A percentile compares a stretch with the other conserved stretches of the same genome.
phyloP scores from a whole-genome alignment of 2,888 invertebrate genomes.

The Antheraea yamamai region DNA sequence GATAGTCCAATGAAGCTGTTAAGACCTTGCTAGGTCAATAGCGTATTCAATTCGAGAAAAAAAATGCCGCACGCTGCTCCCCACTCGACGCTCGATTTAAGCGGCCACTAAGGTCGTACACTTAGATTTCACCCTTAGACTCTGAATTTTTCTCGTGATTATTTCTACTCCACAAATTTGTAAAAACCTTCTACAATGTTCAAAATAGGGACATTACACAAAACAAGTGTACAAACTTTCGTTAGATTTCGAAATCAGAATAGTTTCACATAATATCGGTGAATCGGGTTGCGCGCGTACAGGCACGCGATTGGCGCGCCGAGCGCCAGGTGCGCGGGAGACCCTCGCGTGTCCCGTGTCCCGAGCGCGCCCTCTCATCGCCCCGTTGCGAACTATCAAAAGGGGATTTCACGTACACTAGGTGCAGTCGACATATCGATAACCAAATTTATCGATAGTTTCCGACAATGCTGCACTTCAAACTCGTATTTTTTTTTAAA shows the following conservation, averaged over 20 bases:
- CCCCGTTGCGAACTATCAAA: slow-evolving; percentile 29
- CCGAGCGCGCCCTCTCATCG: slow-evolving; percentile 31
- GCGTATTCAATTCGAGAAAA: no score
- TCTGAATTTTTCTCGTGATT: no score
- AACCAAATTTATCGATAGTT: slow-evolving; percentile 25
- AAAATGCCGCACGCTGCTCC: no score
- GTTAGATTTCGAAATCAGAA: slow-evolving; percentile 8
- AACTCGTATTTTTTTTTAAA: no score
- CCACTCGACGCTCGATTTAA: no score
- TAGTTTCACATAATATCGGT: slow-evolving; percentile 8
- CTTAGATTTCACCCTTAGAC: no score
- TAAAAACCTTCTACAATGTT: not conserved
- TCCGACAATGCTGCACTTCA: not conserved
- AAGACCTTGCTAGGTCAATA: no score
- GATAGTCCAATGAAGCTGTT: no score
- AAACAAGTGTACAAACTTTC: not conserved
- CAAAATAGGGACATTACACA: not conserved
- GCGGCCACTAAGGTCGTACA: no score
- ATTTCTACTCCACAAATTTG: not conserved
- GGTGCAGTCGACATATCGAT: slow-evolving; percentile 15
- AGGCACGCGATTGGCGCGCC: slow-evolving; percentile 61
- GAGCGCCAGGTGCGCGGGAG: slow-evolving; percentile 57
- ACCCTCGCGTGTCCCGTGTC: slow-evolving; percentile 29
- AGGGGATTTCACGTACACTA: slow-evolving; percentile 36
- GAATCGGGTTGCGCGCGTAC: slow-evolving; percentile 32